These are phyloP conservation scores for Eulemur mongoz DNA, from an alignment of 2,797 vertebrate genomes.

Conservation along the genomic window DNA sequence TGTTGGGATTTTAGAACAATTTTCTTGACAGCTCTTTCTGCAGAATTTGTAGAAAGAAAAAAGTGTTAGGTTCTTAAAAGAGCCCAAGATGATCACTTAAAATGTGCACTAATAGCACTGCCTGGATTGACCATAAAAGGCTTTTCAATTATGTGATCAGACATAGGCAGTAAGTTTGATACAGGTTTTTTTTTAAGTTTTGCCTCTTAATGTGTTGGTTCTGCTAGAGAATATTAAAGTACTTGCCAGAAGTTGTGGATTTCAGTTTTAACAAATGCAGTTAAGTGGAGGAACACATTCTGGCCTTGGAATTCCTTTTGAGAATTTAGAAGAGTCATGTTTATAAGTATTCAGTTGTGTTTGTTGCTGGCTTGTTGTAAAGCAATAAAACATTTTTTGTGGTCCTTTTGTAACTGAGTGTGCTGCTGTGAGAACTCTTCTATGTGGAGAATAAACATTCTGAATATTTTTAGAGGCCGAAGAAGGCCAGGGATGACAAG, in stretches of 20 bases:
- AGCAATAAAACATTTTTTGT: conserved; percentile 69
- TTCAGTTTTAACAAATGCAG: conserved; percentile 30
- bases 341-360: conserved; percentile 53
- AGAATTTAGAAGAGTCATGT: conserved; percentile 50
- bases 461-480: neutral
- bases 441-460: neutral
- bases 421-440: neutral
- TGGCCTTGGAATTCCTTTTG: neutral
- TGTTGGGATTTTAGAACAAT: conserved; percentile 22
- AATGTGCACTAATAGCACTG: neutral
- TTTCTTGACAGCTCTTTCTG: conserved; percentile 42
- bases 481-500: neutral
- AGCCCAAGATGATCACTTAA: neutral
- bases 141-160: neutral
- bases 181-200: neutral
- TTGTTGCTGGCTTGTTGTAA: conserved; percentile 60
- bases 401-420: conserved; percentile 41
- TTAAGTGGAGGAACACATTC: neutral
- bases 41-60: conserved; percentile 10
- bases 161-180: neutral
- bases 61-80: neutral
- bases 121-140: neutral
- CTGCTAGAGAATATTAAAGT: conserved; percentile 34
- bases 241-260: conserved; percentile 15
- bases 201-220: neutral